Evolutionary conservation across 2,888 invertebrate genomes (phyloP).

Genomic region (Meghimatium bilineatum): DNA sequence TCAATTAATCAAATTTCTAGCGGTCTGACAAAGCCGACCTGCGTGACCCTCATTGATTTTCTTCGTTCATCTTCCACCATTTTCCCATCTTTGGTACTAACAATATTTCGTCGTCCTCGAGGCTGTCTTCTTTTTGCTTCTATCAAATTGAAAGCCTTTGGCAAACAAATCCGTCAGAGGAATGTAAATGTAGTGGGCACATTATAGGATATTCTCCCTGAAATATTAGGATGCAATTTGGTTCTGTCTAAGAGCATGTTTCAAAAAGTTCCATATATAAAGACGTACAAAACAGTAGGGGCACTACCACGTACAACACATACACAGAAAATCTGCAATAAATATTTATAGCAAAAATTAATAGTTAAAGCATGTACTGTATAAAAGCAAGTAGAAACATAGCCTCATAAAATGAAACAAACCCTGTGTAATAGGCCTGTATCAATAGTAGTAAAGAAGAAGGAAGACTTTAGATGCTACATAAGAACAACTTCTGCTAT

Average conservation of each 20-base stretch:
- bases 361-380: too few relatives aligned
- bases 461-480: too few relatives aligned
- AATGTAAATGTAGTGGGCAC: not conserved
- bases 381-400: too few relatives aligned
- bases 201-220: not conserved
- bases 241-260: not conserved
- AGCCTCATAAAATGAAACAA: too few relatives aligned
- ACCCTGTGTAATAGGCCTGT: too few relatives aligned
- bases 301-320: too few relatives aligned
- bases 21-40: not conserved
- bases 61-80: not conserved
- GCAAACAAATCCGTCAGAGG: not conserved
- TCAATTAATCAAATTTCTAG: not conserved
- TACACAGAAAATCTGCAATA: too few relatives aligned
- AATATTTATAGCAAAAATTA: too few relatives aligned
- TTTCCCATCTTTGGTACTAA: not conserved
- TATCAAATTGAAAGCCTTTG: not conserved
- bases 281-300: not conserved
- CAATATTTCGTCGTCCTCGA: not conserved
- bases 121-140: not conserved
- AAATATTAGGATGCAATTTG: not conserved
- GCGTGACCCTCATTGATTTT: not conserved
- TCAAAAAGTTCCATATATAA: not conserved
- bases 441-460: too few relatives aligned
- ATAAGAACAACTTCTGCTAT: too few relatives aligned